These are phyloP conservation scores for Gambusia holbrooki DNA, from an alignment of 2,113 vertebrate genomes.

Conservation along the genomic window DNA sequence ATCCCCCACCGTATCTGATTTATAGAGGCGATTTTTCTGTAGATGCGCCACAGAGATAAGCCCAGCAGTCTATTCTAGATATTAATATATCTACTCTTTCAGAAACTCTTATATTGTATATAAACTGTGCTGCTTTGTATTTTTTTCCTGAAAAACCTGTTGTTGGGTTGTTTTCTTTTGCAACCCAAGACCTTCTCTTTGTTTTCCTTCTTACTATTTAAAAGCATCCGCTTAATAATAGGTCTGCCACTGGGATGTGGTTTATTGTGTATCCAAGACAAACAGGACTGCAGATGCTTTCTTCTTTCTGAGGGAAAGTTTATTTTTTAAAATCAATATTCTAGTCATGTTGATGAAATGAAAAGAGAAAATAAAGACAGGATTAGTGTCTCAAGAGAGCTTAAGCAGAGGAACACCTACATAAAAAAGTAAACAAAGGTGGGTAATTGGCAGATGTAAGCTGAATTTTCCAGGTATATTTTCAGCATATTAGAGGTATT, in stretches of 20 bases:
- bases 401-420: neutral
- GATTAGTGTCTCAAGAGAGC: neutral
- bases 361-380: neutral
- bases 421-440: neutral
- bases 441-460: neutral
- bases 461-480: slow-evolving; percentile 1
- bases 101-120: slow-evolving; percentile 11
- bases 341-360: neutral
- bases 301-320: neutral
- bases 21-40: neutral
- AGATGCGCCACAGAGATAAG: slow-evolving; percentile 20
- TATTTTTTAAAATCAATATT: neutral
- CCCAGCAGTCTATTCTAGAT: neutral
- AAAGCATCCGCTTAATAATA: slow-evolving; percentile 19
- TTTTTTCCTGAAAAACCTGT: slow-evolving; percentile 38
- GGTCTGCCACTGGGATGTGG: neutral
- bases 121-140: slow-evolving; percentile 11
- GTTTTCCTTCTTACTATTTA: slow-evolving; percentile 32
- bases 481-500: slow-evolving; percentile 1
- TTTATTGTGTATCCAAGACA: slow-evolving; percentile 14
- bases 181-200: slow-evolving; percentile 36
- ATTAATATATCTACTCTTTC: neutral
- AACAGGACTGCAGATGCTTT: too few species aligned
- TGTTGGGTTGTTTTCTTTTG: neutral
- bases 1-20: neutral